phyloP scores from a whole-genome alignment of 2,797 vertebrate genomes.

The Pangasius sanitwongsei region DNA sequence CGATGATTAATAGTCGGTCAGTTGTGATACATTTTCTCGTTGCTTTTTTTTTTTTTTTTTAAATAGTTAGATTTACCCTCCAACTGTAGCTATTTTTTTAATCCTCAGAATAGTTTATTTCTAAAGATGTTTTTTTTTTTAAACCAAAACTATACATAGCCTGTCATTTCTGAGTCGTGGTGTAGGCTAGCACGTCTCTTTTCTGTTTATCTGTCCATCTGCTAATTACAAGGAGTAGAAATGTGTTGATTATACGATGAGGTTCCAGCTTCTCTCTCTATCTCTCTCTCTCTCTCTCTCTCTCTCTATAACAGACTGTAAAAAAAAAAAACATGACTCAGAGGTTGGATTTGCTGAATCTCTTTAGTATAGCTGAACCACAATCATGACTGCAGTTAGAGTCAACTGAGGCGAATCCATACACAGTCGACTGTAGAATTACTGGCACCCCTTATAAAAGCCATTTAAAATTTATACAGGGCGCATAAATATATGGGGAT shows the following conservation, averaged over 20 bases:
- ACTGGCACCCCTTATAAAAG: neutral
- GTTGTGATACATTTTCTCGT: neutral
- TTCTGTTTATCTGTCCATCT: neutral
- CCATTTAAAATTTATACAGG: neutral
- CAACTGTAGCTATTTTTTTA: neutral
- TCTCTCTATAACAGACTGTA: neutral
- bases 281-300: neutral
- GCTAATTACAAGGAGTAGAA: neutral
- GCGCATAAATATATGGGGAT: neutral
- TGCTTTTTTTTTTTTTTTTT: neutral
- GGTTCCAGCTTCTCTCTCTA: neutral
- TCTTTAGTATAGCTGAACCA: neutral
- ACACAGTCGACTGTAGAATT: neutral
- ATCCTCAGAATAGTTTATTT: neutral
- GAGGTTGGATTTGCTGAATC: neutral
- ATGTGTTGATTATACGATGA: slow-evolving; percentile 9
- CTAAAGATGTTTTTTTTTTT: neutral
- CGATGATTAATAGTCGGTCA: neutral
- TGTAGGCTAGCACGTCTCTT: neutral
- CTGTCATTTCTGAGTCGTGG: neutral
- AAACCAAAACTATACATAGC: neutral
- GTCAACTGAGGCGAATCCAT: neutral
- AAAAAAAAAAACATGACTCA: neutral
- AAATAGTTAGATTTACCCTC: neutral
- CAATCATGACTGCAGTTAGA: neutral